A percentile compares a stretch with the other conserved stretches of the same genome.
Evolutionary conservation across 2,113 vertebrate genomes (phyloP).

Genomic region (Arizona elegans): DNA sequence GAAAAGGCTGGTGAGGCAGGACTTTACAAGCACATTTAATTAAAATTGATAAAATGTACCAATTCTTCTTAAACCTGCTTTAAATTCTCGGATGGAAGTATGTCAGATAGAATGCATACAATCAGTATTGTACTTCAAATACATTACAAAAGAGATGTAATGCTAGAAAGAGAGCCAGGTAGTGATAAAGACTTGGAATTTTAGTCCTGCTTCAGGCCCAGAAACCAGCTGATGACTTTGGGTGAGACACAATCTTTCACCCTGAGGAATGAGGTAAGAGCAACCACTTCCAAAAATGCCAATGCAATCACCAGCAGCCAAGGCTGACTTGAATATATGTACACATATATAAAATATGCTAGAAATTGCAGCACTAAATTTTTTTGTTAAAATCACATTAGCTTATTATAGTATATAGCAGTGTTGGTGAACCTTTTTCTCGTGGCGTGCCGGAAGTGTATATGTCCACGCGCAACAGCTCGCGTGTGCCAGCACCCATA

Average conservation of each 20-base stretch:
- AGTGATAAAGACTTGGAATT: background rate
- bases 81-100: background rate
- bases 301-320: background rate
- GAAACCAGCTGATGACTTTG: background rate
- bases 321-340: background rate
- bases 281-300: background rate
- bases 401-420: too few species aligned
- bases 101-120: background rate
- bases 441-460: too few species aligned
- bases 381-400: slow-evolving; percentile 25
- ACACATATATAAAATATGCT: background rate
- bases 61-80: background rate
- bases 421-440: too few species aligned
- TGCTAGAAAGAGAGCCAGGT: background rate
- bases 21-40: too few species aligned
- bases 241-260: background rate
- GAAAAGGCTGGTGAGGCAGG: too few species aligned
- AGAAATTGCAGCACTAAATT: slow-evolving; percentile 9
- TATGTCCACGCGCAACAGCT: too few species aligned
- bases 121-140: slow-evolving; percentile 24
- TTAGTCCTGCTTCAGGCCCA: background rate
- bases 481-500: too few species aligned
- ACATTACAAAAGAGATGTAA: background rate
- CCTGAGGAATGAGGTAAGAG: background rate
- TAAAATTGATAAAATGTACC: background rate